Conservation (phyloP, 2,797 vertebrate species). For the Staurois parvus region DNA sequence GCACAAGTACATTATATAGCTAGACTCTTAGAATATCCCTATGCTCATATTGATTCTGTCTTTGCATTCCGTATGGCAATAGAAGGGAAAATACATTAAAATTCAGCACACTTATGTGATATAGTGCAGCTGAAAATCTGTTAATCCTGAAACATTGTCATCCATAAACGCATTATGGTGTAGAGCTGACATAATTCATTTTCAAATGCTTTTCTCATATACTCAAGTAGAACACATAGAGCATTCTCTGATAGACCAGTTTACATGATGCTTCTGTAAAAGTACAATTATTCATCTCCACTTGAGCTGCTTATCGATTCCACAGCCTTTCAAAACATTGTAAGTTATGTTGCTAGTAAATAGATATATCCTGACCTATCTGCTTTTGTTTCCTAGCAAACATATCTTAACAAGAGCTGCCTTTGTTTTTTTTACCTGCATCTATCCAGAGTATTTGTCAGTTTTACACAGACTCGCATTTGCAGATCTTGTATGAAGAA, state of each 20-base stretch:
- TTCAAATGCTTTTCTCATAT: slow-evolving; percentile 12
- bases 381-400: neutral
- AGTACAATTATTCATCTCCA: slow-evolving; percentile 39
- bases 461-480: neutral
- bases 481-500: neutral
- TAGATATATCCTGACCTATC: slow-evolving; percentile 1
- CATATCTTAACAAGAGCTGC: neutral
- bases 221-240: slow-evolving; percentile 7
- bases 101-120: neutral
- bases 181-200: slow-evolving; percentile 15
- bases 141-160: slow-evolving; percentile 24
- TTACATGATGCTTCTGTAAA: slow-evolving; percentile 36
- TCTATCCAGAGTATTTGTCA: neutral
- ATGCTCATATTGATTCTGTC: slow-evolving; percentile 16
- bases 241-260: slow-evolving; percentile 26
- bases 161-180: slow-evolving; percentile 18
- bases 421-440: neutral
- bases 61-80: neutral
- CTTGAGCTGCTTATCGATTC: slow-evolving; percentile 30
- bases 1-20: slow-evolving; percentile 15
- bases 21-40: neutral
- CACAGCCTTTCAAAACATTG: neutral
- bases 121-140: slow-evolving; percentile 4
- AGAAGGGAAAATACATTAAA: slow-evolving; percentile 12
- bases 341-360: slow-evolving; percentile 18